Evolutionary conservation across 2,797 vertebrate genomes (phyloP).

Genomic region (Sphenopsis melanotis): DNA sequence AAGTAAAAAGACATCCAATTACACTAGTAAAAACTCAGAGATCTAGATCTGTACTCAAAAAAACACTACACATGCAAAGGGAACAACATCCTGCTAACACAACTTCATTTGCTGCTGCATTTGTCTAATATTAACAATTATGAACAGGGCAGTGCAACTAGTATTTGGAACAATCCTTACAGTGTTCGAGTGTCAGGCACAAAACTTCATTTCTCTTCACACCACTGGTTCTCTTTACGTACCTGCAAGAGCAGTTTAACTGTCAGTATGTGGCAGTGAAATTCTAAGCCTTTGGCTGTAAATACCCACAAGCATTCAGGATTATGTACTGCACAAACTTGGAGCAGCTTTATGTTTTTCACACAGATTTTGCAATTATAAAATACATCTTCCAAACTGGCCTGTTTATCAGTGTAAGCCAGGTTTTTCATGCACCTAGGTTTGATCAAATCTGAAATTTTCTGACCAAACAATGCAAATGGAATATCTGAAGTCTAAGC

Average conservation of each 20-base stretch:
- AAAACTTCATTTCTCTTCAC: constrained; percentile 92
- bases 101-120: constrained; percentile 79
- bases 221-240: constrained; percentile 99
- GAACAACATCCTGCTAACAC: constrained; percentile 82
- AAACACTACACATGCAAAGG: constrained; percentile 83
- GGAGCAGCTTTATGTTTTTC: neutral
- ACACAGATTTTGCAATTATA: neutral
- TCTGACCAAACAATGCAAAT: neutral
- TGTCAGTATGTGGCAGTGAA: neutral
- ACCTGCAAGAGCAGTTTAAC: constrained; percentile 76
- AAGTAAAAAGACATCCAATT: constrained; percentile 74
- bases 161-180: constrained; percentile 87
- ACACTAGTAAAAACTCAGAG: constrained; percentile 71
- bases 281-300: neutral
- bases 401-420: neutral
- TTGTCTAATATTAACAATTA: constrained; percentile 96
- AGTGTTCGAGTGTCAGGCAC: constrained; percentile 82
- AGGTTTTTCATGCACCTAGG: neutral
- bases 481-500: neutral
- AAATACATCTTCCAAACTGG: neutral
- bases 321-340: neutral
- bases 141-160: constrained; percentile 99
- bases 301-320: neutral
- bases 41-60: constrained; percentile 80
- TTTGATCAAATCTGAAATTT: neutral